Percentiles rank a stretch among this genome's conserved stretches.
phyloP scores from a whole-genome alignment of 23 tunicate species.

The Clavelina lepadiformis region DNA sequence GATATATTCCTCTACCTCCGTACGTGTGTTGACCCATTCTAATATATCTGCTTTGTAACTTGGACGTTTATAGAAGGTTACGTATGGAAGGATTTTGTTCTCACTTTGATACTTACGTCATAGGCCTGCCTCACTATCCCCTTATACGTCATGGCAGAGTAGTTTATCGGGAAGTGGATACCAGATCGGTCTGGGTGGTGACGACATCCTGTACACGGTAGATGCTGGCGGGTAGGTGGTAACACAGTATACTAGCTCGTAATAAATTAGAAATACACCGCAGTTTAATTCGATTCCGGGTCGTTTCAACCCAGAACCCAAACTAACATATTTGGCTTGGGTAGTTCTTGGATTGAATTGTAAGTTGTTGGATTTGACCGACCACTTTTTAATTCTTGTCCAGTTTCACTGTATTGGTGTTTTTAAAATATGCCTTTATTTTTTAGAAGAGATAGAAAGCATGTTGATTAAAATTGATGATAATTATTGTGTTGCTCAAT shows the following conservation, averaged over 20 bases:
- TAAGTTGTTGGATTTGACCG: no score
- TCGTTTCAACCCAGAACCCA: no score
- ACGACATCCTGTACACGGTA: constrained; percentile 49
- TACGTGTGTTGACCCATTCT: constrained; percentile 19
- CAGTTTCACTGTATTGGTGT: no score
- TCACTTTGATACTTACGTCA: not conserved
- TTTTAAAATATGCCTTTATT: no score
- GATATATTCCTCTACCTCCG: constrained; percentile 86
- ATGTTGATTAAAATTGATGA: not conserved
- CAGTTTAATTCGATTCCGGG: no score
- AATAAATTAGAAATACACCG: no score
- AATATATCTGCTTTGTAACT: not conserved
- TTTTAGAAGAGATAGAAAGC: no score
- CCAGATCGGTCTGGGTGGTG: constrained; percentile 34
- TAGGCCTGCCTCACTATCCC: constrained; percentile 59
- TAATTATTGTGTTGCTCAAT: not conserved
- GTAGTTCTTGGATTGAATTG: no score
- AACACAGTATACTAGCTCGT: not conserved
- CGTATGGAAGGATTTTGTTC: not conserved
- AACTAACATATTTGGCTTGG: no score
- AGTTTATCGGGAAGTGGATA: constrained; percentile 56
- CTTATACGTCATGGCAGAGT: constrained; percentile 87
- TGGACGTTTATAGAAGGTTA: not conserved
- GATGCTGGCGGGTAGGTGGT: constrained; percentile 70
- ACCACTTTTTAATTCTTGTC: no score